Base-by-base conservation (phyloP, 2,797 vertebrate species). In the Muscicapa striata region DNA sequence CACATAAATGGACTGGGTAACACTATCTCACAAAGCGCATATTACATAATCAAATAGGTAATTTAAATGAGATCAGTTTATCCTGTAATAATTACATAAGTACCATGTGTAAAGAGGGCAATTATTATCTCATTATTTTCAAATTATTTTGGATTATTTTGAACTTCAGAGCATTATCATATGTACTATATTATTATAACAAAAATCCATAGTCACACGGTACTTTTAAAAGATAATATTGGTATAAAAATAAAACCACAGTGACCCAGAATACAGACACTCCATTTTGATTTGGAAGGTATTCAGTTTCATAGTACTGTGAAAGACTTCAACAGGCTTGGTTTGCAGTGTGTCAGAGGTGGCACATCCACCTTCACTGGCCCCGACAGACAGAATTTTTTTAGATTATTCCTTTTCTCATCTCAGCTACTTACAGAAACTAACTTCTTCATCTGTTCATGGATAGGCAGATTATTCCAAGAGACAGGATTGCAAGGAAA, bases 41-140 rank as follows among this genome's bases (percentile, higher is more conserved):
- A 91, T 69, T 96, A 95, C 83, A 95, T 95, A 94, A 90, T 91
- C 88, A 94, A 90, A 90, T 78, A 94, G 66, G 72, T 89, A 92
- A 91, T 94, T 95, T 80, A 96, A 96, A 95, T 49, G 63, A 90
- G 89, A 97, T 89, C 77, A 86, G 78, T 94, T 97, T 96, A 95
- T 93, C 67, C 83, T 90, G 84, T 91, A 93, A 95, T 93, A 94
- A 96, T 93, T 92, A 64, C 51, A 29, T 30, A 89, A 93, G 66
- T 85, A 78, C 32, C 49, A 36, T 45, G 64, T 68, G 89, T 89
- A 93, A 96, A 86, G 22, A 87, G 19, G 55, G 84, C 52, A 90
- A 95, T 92, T 82, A 94, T 89, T 87, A 77, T 45, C 81, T 89
- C 64, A 16, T 89, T 89, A 94, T 95, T 97, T 93, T 89, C 38